These are phyloP conservation scores for Bombyx mandarina DNA, from an alignment of 1,140 invertebrate genomes.

Conservation along the genomic window DNA sequence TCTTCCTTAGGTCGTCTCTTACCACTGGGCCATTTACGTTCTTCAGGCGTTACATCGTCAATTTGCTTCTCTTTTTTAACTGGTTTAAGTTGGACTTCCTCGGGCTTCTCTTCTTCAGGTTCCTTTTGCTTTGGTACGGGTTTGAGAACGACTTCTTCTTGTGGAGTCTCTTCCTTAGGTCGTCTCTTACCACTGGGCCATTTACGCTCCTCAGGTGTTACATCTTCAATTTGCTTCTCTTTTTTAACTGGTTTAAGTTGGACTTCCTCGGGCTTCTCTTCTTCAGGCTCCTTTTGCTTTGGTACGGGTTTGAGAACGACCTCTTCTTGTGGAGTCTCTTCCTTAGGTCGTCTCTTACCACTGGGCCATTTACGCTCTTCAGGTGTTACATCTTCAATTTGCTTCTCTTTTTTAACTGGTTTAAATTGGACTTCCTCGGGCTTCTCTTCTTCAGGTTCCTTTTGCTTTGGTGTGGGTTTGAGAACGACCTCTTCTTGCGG, in stretches of 20 bases:
- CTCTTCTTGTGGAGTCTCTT: conserved; percentile 48
- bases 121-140: conserved; percentile 18
- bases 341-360: conserved; percentile 15
- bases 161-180: conserved; percentile 4
- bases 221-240: conserved; percentile 11
- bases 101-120: conserved; percentile 12
- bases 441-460: conserved; percentile 3
- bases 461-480: conserved; percentile 7
- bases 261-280: conserved; percentile 23
- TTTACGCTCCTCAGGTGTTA: conserved; percentile 8
- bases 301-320: conserved; percentile 56
- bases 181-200: conserved; percentile 11
- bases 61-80: conserved; percentile 25
- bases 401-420: conserved; percentile 12
- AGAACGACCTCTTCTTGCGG: conserved; percentile 10
- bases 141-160: conserved; percentile 16
- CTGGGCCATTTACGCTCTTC: conserved; percentile 24
- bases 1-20: conserved; percentile 42
- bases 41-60: conserved; percentile 2
- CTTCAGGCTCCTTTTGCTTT: conserved; percentile 39
- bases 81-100: conserved; percentile 3
- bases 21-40: conserved; percentile 7
- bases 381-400: conserved; percentile 16
- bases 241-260: conserved; percentile 11
- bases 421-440: conserved; percentile 8